Evolutionary conservation across 2,113 vertebrate species (phyloP).

Genomic region (Mionectes macconnelli): DNA sequence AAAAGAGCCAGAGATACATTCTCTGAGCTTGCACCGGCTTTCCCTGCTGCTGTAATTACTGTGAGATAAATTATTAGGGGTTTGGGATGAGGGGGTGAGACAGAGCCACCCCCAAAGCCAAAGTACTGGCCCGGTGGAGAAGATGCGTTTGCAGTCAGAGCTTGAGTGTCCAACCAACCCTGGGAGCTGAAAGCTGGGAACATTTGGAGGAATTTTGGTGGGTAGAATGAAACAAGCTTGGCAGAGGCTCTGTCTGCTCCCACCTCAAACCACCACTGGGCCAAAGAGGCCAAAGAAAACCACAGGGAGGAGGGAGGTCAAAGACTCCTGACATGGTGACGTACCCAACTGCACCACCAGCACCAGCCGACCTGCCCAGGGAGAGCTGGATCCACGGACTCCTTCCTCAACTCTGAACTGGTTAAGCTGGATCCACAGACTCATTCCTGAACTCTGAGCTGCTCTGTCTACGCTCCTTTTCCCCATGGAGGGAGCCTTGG

Average conservation of each 20-base stretch:
- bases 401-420: too few species aligned
- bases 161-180: neutral
- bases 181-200: neutral
- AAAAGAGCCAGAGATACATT: neutral
- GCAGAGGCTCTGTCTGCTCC: neutral
- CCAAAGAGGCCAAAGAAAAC: neutral
- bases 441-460: neutral
- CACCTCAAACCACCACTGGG: neutral
- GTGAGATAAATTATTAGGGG: neutral
- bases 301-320: fast-evolving
- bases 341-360: neutral
- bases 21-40: neutral
- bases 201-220: neutral
- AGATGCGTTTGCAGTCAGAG: neutral
- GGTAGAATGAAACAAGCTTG: neutral
- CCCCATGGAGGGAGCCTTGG: neutral
- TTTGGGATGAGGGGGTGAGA: neutral
- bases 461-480: neutral
- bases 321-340: neutral
- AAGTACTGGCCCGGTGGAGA: neutral
- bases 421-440: neutral
- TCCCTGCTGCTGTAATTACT: neutral
- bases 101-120: neutral
- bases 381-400: neutral
- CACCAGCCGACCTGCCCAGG: neutral